Conservation (phyloP, 2,888 invertebrate species). For the Trachelus iudaicus region DNA sequence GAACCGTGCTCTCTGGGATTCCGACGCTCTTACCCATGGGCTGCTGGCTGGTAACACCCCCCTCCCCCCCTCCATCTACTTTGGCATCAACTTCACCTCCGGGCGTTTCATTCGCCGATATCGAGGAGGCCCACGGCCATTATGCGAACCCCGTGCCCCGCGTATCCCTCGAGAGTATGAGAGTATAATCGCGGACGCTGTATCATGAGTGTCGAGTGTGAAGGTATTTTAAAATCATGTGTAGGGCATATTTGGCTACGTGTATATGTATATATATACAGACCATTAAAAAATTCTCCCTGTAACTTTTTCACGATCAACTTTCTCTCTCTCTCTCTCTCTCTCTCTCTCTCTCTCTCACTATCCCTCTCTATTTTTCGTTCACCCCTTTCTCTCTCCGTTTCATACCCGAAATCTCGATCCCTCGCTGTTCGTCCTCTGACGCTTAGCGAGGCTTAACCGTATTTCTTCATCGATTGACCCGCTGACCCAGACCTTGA, state of each 20-base stretch:
- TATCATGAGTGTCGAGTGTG: background rate
- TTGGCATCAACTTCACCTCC: background rate
- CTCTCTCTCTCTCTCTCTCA: background rate
- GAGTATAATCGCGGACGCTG: background rate
- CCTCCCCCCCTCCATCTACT: too few species aligned
- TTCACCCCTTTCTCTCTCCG: conserved; percentile 12
- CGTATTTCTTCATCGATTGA: conserved; percentile 31
- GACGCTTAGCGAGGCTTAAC: conserved; percentile 16
- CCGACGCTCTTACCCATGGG: conserved; percentile 3
- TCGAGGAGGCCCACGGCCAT: background rate
- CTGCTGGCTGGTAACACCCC: background rate
- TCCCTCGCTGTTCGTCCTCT: conserved; percentile 4
- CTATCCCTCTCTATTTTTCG: background rate
- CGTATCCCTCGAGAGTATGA: background rate
- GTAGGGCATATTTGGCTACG: too few species aligned
- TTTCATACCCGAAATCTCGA: background rate
- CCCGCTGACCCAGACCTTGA: conserved; percentile 29
- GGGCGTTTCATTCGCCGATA: background rate
- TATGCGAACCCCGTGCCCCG: background rate
- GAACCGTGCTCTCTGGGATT: conserved; percentile 10
- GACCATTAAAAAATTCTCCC: too few species aligned
- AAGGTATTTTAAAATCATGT: background rate
- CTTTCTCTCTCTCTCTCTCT: background rate
- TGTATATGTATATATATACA: background rate
- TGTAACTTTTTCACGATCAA: background rate